Base-by-base conservation (phyloP, 2,797 vertebrate genomes). In the Fringilla coelebs region DNA sequence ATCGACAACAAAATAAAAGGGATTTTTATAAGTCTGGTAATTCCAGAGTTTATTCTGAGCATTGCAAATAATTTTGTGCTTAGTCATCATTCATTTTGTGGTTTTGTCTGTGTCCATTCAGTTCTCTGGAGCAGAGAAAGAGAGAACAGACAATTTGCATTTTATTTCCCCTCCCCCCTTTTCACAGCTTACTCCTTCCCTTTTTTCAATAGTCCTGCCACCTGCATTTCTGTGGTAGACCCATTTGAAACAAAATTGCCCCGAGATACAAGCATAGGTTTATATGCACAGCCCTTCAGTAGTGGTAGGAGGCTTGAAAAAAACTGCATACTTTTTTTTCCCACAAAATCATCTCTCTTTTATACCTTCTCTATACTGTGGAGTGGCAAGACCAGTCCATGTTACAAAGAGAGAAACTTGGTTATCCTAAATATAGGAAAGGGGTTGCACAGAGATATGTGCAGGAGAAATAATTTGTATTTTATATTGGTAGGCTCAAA, bases 51-150 rank as follows among this genome's bases (percentile, higher is more conserved):
- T 57, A 49, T 85, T 68, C 55, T 52, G 36, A 14, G 40, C 43
- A 54, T 38, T 78, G 58, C 11, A 92, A 87, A 90, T 82, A 19
- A n/a, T 85, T 89, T 68, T 81, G 6, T 77, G 48, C 65, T 88
- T 82, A 75, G 61, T 78, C 66, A 84, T 85, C 36, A 41, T 77
- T 92, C 22, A 71, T 91, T 86, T 55, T 58, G 76, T 77, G 15
- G 25, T 94, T 85, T 88, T 81, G 29, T 46, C 14, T 82, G 8
- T 28, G 80, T 65, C 52, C 26, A n/a, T 49, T 51, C 58, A 55
- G 46, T 82, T 79, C 61, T 83, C 38, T 55, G 24, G 22, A 31
- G 24, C 8, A 18, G 40, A 22, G 15, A 60, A 15, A 67, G 28
- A 67, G 28, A 40, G 17, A 54, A 11, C 34, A 73, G 55, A 75